A percentile compares a stretch with the other conserved stretches of the same genome.
phyloP scores from a whole-genome alignment of 2,888 invertebrate genomes.

The Lasiommata megera region DNA sequence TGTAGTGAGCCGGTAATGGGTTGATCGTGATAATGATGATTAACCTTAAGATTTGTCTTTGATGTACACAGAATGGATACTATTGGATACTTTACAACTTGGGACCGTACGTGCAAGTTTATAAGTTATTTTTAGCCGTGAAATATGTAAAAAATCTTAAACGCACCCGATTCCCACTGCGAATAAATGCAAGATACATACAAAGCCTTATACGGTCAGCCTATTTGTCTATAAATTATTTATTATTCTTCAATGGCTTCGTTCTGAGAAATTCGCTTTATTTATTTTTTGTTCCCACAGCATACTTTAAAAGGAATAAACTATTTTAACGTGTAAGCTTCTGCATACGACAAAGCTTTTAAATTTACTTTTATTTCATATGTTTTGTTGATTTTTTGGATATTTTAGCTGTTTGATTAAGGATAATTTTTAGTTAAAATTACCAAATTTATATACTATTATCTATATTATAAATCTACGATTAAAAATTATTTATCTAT shows the following conservation, averaged over 20 bases:
- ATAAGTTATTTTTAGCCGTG: slow-evolving; percentile 28
- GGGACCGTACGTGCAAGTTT: neutral
- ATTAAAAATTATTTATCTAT: too few relatives aligned
- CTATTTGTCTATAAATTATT: slow-evolving; percentile 15
- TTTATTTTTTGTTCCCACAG: neutral
- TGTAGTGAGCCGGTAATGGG: too few relatives aligned
- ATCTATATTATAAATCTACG: too few relatives aligned
- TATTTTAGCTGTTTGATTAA: too few relatives aligned
- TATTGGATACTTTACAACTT: neutral
- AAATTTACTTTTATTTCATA: neutral
- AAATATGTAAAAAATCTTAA: slow-evolving; percentile 21
- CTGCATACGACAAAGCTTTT: neutral
- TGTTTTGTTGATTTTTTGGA: too few relatives aligned
- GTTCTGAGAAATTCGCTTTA: neutral
- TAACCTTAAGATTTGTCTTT: too few relatives aligned
- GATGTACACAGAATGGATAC: too few relatives aligned
- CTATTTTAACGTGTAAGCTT: neutral
- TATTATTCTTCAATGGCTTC: slow-evolving; percentile 8
- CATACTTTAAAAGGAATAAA: slow-evolving; percentile 2
- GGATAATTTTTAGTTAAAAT: too few relatives aligned
- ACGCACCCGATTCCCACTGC: slow-evolving; percentile 2
- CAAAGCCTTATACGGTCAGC: slow-evolving; percentile 2
- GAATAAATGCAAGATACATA: neutral
- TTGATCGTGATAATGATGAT: too few relatives aligned
- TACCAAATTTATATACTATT: too few relatives aligned